Evolutionary conservation across 2,888 invertebrate species (phyloP).

Genomic region (Rhingia campestris): DNA sequence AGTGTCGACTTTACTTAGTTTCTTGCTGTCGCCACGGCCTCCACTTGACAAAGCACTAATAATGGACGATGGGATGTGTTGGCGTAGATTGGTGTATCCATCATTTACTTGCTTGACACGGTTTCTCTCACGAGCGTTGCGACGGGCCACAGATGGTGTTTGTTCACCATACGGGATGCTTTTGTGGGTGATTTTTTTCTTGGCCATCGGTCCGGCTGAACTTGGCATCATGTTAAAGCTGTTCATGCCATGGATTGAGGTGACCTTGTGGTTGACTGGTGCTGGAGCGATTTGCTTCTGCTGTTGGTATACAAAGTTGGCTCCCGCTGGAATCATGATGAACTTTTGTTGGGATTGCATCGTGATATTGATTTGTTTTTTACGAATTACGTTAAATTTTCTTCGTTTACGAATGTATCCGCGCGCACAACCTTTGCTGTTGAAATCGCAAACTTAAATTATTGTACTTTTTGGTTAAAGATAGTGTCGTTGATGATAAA

Average conservation of each 20-base stretch:
- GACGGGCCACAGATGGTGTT: conserved; percentile 92
- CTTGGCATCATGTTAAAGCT: conserved; percentile 72
- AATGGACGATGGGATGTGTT: conserved; percentile 92
- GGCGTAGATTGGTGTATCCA: conserved; percentile 93
- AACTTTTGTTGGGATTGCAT: conserved; percentile 56
- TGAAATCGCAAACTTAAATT: conserved; percentile 29
- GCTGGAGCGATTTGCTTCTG: conserved; percentile 83
- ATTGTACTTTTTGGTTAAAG: conserved; percentile 38
- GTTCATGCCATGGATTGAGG: conserved; percentile 75
- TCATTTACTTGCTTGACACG: conserved; percentile 97
- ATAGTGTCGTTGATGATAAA: conserved; percentile 36
- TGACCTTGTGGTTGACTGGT: conserved; percentile 82
- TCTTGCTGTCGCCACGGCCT: conserved; percentile 90
- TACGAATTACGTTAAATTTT: too few species aligned
- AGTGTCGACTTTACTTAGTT: conserved; percentile 95
- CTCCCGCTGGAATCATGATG: conserved; percentile 79
- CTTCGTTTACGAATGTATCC: conserved; percentile 13
- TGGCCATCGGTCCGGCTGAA: conserved; percentile 83
- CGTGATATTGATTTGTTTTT: conserved; percentile 17
- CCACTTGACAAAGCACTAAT: conserved; percentile 87
- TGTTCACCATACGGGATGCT: conserved; percentile 89
- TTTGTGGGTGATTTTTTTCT: conserved; percentile 89
- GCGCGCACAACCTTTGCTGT: conserved; percentile 46
- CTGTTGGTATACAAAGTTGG: conserved; percentile 84
- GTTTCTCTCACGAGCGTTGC: conserved; percentile 96